Conservation (phyloP, 2,797 vertebrate genomes). For the Siniperca scherzeri region DNA sequence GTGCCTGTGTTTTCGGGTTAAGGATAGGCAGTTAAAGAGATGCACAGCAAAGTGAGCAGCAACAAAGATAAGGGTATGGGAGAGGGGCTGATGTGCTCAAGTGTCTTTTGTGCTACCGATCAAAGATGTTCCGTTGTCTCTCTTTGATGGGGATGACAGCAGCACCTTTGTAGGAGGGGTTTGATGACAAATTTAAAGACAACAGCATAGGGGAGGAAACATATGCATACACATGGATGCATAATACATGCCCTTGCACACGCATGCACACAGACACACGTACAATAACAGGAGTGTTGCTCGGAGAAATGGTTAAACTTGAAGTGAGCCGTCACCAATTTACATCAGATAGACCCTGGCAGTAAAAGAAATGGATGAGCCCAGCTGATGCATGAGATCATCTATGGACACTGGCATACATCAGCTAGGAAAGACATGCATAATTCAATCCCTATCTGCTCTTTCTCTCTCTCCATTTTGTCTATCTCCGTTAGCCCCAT, state of each 20-base stretch:
- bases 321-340: constrained; percentile 67
- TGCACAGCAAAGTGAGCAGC: constrained; percentile 48
- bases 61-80: constrained; percentile 35
- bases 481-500: constrained; percentile 87
- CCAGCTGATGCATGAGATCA: constrained; percentile 65
- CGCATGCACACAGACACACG: constrained; percentile 14
- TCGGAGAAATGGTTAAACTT: constrained; percentile 71
- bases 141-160: constrained; percentile 37
- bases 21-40: constrained; percentile 67
- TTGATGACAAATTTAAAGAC: constrained; percentile 54
- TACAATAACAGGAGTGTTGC: constrained; percentile 31
- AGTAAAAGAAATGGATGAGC: constrained; percentile 71
- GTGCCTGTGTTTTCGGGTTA: constrained; percentile 70
- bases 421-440: constrained; percentile 64
- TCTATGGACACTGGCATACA: constrained; percentile 66
- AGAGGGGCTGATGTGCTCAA: constrained; percentile 46
- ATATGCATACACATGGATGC: neutral
- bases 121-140: constrained; percentile 55
- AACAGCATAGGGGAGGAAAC: neutral
- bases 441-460: constrained; percentile 60
- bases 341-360: constrained; percentile 65
- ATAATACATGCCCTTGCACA: neutral
- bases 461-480: constrained; percentile 17
- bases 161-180: constrained; percentile 30
- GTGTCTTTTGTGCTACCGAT: constrained; percentile 64